Evolutionary conservation across 2,888 invertebrate genomes (phyloP), one percentile per base, ranked within the genome.

Genomic region (Phaedon cochleariae): DNA sequence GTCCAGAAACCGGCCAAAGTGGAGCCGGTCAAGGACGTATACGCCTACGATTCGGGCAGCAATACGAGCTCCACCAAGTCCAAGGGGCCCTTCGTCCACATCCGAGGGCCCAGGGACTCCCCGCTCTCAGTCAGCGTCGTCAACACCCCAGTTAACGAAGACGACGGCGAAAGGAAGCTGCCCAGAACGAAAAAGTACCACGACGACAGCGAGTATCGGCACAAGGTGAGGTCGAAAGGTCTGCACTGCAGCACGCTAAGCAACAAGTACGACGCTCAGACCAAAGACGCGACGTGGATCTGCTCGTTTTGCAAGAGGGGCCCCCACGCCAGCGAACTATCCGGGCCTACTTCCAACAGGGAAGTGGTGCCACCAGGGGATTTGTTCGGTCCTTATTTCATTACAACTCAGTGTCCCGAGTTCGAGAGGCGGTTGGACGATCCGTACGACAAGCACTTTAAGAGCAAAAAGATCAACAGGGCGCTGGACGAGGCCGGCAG

Each of bases 251-350:
- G 92, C 76, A 94, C 94, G 21, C 84, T 94, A 65, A 93, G 93
- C 68, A 90, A 91, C 73, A 88, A 90, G 74, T 94, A 94, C 81
- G 94, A 95, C 82, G 92, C 94, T 1, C 90, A 90, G 75, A 93
- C 92, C 46, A 89, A 92, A 10, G 95, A 95, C 82, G 87, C 88
- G 7, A 89, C 90, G 52, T 97, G 96, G 96, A 89, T 93, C 69
- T 97, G 97, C 85, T 93, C 92, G 12, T 94, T 97, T 81, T 97
- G 97, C 83, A 93, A 92, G 79, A 87, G 90, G 64, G 93, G 94
- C 0, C 92, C 92, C 2, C 92, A 93, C 84, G 86, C 87, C 49
- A 83, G 80, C 46, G 83, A 83, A 59, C 75, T 77, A 48, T 69
- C 76, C 17, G 74, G 78, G 66, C 72, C 81, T 75, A 73, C 65